Base-by-base conservation (phyloP, 1,140 invertebrate species). In the Bombus waltoni region DNA sequence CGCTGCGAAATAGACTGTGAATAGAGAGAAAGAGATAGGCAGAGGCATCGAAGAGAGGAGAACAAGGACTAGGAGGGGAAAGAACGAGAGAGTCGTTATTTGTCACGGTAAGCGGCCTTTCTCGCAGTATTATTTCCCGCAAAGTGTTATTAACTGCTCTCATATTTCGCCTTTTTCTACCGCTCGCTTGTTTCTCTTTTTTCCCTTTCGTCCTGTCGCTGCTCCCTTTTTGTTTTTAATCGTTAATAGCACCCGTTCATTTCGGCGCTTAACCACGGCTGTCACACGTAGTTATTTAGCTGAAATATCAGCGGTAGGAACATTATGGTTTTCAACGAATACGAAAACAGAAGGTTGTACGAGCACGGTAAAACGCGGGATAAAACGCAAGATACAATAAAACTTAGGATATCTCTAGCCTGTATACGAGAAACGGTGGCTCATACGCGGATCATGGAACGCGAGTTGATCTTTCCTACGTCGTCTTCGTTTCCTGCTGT, bases 71-170 rank as follows among this genome's bases (percentile, higher is more conserved):
- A 57, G 71, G 79, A 85, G 82, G 88, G 81, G 84, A 71, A 88
- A 87, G 90, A 89, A 75, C 86, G 89, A 92, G 92, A 93, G 87
- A 90, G 89, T 88, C 92, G 94, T 94, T 95, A 95, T 95, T 95
- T 95, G 94, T 95, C 94, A 95, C 94, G 86, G 93, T 94, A 95
- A 95, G 93, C 94, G 94, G 94, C 93, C 94, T 95, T 94, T 93
- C 94, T 94, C 92, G 94, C 92, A 95, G 95, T 94, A 95, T 95
- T 95, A 95, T 95, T 95, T 95, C 93, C 94, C 94, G 92, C 94
- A 94, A 95, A 95, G 94, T 95, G 94, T 95, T 95, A 95, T 95
- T 95, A 95, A 95, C 94, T 95, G 94, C 94, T 93, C 94, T 93
- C 94, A 94, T 95, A 95, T 95, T 95, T 95, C 90, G 93, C 92